Evolutionary conservation across 2,113 vertebrate genomes (phyloP).

Genomic region (Clarias magur): DNA sequence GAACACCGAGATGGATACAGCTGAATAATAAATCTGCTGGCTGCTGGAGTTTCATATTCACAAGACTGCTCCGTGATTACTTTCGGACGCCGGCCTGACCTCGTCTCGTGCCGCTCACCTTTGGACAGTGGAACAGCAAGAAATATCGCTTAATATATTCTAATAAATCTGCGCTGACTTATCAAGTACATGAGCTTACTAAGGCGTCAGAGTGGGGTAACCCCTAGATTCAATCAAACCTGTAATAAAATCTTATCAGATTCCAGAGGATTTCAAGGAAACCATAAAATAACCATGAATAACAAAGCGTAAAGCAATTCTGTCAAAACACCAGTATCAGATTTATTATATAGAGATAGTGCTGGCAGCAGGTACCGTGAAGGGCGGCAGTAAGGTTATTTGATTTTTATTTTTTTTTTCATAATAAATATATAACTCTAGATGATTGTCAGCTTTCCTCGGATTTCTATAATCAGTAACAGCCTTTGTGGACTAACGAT

Average conservation of each 20-base stretch:
- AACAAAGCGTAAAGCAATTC: constrained; percentile 24
- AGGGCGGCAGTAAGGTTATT: constrained; percentile 15
- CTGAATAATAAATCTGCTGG: constrained; percentile 57
- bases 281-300: constrained; percentile 36
- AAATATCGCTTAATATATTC: constrained; percentile 51
- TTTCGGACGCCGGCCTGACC: constrained; percentile 49
- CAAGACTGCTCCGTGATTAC: constrained; percentile 48
- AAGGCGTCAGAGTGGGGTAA: constrained; percentile 3
- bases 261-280: constrained; percentile 41
- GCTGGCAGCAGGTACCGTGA: constrained; percentile 2
- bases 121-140: constrained; percentile 34
- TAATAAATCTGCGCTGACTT: constrained; percentile 48
- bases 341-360: constrained; percentile 25
- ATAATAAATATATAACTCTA: constrained; percentile 14
- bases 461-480: constrained; percentile 22
- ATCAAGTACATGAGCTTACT: constrained; percentile 25
- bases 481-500: constrained; percentile 24
- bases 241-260: constrained; percentile 45
- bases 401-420: not conserved
- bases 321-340: constrained; percentile 10
- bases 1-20: constrained; percentile 52
- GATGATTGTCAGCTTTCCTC: constrained; percentile 11
- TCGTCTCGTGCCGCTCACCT: constrained; percentile 40
- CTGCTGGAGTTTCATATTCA: constrained; percentile 53
- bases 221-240: constrained; percentile 37